Evolutionary conservation across 2,113 vertebrate species (phyloP).

Genomic region (Osmerus eperlanus): DNA sequence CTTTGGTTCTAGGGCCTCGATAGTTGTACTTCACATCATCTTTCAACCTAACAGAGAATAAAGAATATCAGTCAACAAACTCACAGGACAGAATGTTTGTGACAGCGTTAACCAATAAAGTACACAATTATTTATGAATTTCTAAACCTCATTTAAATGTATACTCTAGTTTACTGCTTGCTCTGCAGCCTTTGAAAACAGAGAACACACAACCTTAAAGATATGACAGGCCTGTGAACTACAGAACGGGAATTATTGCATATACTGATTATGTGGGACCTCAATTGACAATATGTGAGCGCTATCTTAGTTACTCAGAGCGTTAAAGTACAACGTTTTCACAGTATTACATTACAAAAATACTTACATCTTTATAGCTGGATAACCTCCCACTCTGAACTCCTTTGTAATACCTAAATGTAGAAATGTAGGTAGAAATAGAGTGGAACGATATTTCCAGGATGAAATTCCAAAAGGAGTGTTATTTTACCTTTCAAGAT

Average conservation of each 20-base stretch:
- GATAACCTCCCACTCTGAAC: slow-evolving; percentile 86
- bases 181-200: too few species aligned
- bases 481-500: too few species aligned
- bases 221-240: too few species aligned
- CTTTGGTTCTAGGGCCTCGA: slow-evolving; percentile 84
- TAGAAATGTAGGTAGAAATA: neutral
- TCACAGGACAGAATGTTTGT: neutral
- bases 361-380: slow-evolving; percentile 93
- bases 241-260: too few species aligned
- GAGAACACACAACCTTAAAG: too few species aligned
- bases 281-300: too few species aligned
- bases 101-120: neutral
- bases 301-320: neutral
- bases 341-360: neutral
- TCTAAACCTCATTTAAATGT: too few species aligned
- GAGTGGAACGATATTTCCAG: neutral
- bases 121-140: too few species aligned
- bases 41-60: slow-evolving; percentile 76
- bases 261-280: too few species aligned
- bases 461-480: neutral
- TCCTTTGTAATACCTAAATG: slow-evolving; percentile 84
- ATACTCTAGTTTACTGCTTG: too few species aligned
- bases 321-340: neutral
- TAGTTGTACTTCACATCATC: slow-evolving; percentile 87
- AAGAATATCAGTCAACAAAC: neutral